Evolutionary conservation across 2,888 invertebrate genomes (phyloP).

Genomic region (Drosophila demipolita): DNA sequence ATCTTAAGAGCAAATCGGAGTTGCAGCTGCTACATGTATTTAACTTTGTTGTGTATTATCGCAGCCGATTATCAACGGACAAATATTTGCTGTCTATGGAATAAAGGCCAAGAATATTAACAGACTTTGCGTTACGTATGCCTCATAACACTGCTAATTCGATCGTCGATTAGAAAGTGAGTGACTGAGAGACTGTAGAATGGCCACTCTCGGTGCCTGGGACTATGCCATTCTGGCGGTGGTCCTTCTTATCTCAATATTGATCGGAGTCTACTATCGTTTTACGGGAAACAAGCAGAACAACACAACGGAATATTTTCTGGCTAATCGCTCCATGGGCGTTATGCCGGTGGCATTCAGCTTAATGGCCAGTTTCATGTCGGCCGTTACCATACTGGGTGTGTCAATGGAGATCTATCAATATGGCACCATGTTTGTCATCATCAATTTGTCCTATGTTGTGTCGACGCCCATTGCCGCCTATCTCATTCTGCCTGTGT

Average conservation of each 20-base stretch:
- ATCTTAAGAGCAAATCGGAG: slow-evolving; percentile 49
- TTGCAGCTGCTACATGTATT: slow-evolving; percentile 14
- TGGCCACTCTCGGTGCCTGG: slow-evolving; percentile 87
- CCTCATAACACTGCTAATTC: neutral
- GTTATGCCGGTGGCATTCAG: slow-evolving; percentile 93
- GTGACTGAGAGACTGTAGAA: slow-evolving; percentile 25
- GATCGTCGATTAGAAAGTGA: neutral
- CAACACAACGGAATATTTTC: slow-evolving; percentile 93
- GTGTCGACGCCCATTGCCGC: slow-evolving; percentile 92
- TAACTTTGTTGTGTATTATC: slow-evolving; percentile 31
- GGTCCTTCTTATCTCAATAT: slow-evolving; percentile 90
- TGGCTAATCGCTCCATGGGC: slow-evolving; percentile 93
- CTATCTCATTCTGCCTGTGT: slow-evolving; percentile 93
- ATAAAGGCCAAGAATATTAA: slow-evolving; percentile 31
- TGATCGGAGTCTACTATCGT: slow-evolving; percentile 93
- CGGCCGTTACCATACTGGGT: slow-evolving; percentile 94
- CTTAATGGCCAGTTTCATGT: slow-evolving; percentile 97
- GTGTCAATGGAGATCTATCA: slow-evolving; percentile 95
- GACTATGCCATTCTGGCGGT: slow-evolving; percentile 91
- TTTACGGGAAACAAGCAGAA: slow-evolving; percentile 94
- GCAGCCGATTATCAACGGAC: slow-evolving; percentile 42
- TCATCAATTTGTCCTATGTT: slow-evolving; percentile 91
- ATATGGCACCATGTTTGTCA: slow-evolving; percentile 92
- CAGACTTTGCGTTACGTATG: neutral
- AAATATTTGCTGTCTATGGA: slow-evolving; percentile 51